Conservation (phyloP, 2,113 vertebrate species). For the Spizaetus ornatus region DNA sequence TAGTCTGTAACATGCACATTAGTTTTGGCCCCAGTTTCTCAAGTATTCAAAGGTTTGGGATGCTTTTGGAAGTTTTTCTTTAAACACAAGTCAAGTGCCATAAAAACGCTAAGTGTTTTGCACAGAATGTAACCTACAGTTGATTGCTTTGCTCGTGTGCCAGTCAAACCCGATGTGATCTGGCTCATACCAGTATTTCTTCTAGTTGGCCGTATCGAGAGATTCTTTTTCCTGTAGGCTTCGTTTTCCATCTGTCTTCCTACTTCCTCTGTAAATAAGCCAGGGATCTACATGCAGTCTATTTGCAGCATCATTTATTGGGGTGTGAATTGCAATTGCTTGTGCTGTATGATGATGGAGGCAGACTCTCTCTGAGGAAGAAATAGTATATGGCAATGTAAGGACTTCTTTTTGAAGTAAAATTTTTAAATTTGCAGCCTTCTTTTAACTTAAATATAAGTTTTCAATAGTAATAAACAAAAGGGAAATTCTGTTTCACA, state of each 20-base stretch:
- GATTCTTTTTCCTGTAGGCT: background rate
- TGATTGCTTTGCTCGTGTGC: background rate
- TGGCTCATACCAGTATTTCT: background rate
- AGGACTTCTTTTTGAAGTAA: background rate
- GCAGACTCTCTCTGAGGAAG: background rate
- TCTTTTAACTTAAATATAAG: background rate
- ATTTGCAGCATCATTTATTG: background rate
- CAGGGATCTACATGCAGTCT: background rate
- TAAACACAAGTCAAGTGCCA: constrained; percentile 24
- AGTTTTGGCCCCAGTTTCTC: background rate
- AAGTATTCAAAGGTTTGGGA: background rate
- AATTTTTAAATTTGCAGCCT: background rate
- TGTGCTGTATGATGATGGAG: background rate
- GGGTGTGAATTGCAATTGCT: background rate
- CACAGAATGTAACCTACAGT: background rate
- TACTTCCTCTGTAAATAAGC: background rate
- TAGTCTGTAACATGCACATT: background rate
- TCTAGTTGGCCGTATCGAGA: background rate
- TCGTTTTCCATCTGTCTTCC: background rate
- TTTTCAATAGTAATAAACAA: background rate
- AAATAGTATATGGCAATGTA: background rate
- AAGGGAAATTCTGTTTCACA: background rate
- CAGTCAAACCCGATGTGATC: background rate
- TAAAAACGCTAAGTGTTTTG: background rate
- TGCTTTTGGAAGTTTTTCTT: background rate